A percentile compares a stretch with the other conserved stretches of the same genome.
These are phyloP conservation scores for Melieria crassipennis DNA, from an alignment of 2,888 invertebrate species.

Conservation along the genomic window DNA sequence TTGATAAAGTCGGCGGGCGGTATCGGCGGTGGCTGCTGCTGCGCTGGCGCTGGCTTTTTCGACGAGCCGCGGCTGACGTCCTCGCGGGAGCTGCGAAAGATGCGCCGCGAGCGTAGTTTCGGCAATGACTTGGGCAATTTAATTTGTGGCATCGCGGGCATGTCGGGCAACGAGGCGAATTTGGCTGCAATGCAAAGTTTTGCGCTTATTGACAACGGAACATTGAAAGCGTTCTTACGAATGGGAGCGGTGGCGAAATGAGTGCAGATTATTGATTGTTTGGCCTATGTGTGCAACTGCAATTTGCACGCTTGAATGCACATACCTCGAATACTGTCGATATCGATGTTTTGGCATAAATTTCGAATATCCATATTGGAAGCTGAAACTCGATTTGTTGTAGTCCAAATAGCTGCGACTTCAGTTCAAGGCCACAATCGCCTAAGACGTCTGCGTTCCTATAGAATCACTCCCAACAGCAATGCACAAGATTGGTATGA, in stretches of 20 bases:
- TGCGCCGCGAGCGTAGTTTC: slow-evolving; percentile 59
- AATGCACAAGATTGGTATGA: not conserved
- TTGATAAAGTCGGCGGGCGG: slow-evolving; percentile 56
- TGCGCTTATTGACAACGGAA: not conserved
- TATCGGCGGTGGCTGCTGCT: slow-evolving; percentile 33
- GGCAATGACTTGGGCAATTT: slow-evolving; percentile 62
- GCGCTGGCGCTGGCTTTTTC: slow-evolving; percentile 28
- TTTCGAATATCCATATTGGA: slow-evolving; percentile 58
- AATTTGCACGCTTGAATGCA: not conserved
- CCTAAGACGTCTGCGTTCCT: not conserved
- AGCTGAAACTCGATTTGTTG: not conserved
- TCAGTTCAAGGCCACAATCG: not conserved
- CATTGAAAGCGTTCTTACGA: not conserved
- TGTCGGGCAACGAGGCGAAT: slow-evolving; percentile 47
- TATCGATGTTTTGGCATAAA: slow-evolving; percentile 59
- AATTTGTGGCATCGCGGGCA: slow-evolving; percentile 54
- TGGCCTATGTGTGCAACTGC: not conserved
- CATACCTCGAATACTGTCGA: slow-evolving; percentile 58
- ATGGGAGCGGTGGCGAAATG: not conserved
- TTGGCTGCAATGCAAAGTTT: slow-evolving; percentile 50
- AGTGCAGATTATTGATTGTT: slow-evolving; percentile 22
- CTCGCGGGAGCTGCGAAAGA: slow-evolving; percentile 57
- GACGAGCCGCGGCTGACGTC: slow-evolving; percentile 40
- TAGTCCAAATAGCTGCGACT: not conserved
- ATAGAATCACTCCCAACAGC: slow-evolving; percentile 25